Evolutionary conservation across 30 jellyfish, hydroid and myxozoan species (phyloP).

Genomic region (Euphysa ruthae): DNA sequence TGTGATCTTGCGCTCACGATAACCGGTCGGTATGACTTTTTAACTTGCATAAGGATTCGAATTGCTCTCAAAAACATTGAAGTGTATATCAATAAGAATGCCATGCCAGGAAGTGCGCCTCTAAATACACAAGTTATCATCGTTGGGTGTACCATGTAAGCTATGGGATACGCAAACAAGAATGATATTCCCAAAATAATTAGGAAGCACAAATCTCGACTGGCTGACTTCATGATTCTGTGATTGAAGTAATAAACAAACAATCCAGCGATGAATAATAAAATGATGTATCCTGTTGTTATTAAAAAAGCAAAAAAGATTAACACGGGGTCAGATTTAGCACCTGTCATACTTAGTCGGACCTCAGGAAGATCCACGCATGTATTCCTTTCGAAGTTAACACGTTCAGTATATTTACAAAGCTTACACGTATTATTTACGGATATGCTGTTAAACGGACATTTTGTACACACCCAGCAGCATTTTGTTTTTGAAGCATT

Average conservation of each 20-base stretch:
- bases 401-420: constrained; percentile 39
- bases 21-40: constrained; percentile 49
- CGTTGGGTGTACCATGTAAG: constrained; percentile 42
- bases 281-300: constrained; percentile 34
- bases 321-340: not conserved
- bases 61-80: constrained; percentile 56
- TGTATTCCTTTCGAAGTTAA: constrained; percentile 4
- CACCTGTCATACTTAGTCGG: not conserved
- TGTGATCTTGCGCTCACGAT: constrained; percentile 63
- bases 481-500: constrained; percentile 34
- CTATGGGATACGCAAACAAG: constrained; percentile 35
- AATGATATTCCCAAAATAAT: constrained; percentile 55
- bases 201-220: constrained; percentile 67
- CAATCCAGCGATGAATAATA: constrained; percentile 32
- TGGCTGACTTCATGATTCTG: constrained; percentile 62
- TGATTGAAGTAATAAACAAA: constrained; percentile 34
- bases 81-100: constrained; percentile 47
- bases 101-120: constrained; percentile 57
- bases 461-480: constrained; percentile 75
- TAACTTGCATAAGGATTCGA: constrained; percentile 49
- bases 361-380: constrained; percentile 39
- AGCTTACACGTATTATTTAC: constrained; percentile 34
- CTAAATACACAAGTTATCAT: constrained; percentile 38
- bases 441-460: constrained; percentile 33
- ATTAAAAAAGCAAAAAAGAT: constrained; percentile 29